Percentiles rank a stretch among this genome's conserved stretches.
Evolutionary conservation across 1,140 invertebrate species (phyloP).

Genomic region (Drosophila kohkoa): DNA sequence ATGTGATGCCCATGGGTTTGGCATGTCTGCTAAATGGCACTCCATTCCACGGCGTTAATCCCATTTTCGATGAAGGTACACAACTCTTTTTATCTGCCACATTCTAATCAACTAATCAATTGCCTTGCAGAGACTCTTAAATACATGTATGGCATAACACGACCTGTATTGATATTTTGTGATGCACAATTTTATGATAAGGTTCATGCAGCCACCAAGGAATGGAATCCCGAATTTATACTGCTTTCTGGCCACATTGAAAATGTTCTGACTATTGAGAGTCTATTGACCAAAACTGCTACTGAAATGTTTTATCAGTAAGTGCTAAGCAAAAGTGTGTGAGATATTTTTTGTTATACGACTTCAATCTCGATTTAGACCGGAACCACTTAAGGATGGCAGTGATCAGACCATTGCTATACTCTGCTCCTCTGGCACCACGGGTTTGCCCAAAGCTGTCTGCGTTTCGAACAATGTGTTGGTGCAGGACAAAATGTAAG

Average conservation of each 20-base stretch:
- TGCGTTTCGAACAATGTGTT: constrained; percentile 87
- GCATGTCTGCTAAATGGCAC: constrained; percentile 50
- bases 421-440: constrained; percentile 89
- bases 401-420: constrained; percentile 67
- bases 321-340: background rate
- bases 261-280: constrained; percentile 38
- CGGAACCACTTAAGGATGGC: constrained; percentile 31
- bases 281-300: constrained; percentile 31
- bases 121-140: constrained; percentile 18
- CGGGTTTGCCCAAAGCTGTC: constrained; percentile 91
- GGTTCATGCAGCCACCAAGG: constrained; percentile 14
- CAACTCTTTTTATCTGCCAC: no score
- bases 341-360: constrained; percentile 61
- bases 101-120: background rate
- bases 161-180: constrained; percentile 57
- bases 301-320: constrained; percentile 56
- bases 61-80: constrained; percentile 38
- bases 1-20: constrained; percentile 36
- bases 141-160: constrained; percentile 39
- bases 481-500: constrained; percentile 32
- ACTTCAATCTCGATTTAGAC: constrained; percentile 30
- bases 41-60: constrained; percentile 48
- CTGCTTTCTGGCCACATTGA: constrained; percentile 32
- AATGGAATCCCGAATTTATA: constrained; percentile 26
- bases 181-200: constrained; percentile 37